phyloP scores from a whole-genome alignment of 2,113 vertebrate genomes.

The Dipodomys merriami region DNA sequence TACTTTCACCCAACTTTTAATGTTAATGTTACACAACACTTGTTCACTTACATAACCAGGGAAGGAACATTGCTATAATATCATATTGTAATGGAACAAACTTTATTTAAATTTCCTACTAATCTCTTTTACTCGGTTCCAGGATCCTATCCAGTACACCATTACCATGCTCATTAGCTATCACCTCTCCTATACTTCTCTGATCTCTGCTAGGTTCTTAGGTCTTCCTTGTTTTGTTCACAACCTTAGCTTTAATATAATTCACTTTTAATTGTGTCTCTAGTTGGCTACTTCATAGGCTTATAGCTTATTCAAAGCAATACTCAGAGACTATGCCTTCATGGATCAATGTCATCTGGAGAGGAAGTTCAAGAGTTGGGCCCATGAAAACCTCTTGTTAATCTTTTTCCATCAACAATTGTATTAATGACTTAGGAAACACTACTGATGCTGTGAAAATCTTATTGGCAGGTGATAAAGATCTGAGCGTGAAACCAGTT shows the following conservation, averaged over 20 bases:
- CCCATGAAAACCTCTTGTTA: background rate
- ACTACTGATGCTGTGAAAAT: background rate
- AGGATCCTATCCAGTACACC: background rate
- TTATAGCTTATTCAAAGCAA: background rate
- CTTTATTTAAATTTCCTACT: background rate
- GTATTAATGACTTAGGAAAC: conserved; percentile 1
- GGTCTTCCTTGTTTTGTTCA: background rate
- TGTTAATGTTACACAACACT: background rate
- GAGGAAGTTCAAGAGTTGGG: background rate
- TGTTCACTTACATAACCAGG: conserved; percentile 1
- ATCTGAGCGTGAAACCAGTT: background rate
- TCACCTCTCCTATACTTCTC: background rate
- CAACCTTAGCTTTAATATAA: background rate
- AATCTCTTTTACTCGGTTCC: background rate
- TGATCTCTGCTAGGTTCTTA: background rate
- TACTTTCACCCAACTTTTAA: background rate
- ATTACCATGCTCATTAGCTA: background rate
- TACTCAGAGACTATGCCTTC: background rate
- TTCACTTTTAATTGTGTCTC: background rate
- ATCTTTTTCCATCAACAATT: background rate
- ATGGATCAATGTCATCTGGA: background rate
- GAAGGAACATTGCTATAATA: background rate
- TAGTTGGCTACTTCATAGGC: background rate
- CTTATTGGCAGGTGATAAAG: background rate
- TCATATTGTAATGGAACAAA: background rate